Conservation (phyloP, 1,140 invertebrate genomes). For the Spodoptera litura region DNA sequence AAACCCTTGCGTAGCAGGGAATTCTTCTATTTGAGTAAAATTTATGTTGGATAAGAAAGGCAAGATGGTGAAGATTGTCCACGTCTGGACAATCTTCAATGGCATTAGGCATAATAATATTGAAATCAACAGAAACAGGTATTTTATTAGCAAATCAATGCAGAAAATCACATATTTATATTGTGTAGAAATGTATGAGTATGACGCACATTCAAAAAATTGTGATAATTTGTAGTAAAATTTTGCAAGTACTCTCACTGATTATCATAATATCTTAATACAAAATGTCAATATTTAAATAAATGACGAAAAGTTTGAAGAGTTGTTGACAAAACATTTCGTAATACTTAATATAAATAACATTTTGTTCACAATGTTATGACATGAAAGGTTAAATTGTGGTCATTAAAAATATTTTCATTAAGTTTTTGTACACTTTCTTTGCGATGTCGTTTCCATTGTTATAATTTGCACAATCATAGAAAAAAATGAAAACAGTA, state of each 20-base stretch:
- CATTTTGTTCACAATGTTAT: constrained; percentile 7
- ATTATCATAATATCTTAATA: constrained; percentile 5
- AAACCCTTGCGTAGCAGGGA: background rate
- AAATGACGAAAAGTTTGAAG: constrained; percentile 16
- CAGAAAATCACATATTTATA: background rate
- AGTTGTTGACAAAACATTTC: constrained; percentile 4
- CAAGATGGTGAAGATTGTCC: too few species aligned
- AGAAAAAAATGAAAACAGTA: too few species aligned
- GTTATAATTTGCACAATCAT: too few species aligned
- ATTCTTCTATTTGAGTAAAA: background rate
- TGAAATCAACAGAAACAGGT: background rate
- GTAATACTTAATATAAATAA: background rate
- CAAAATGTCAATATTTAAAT: constrained; percentile 25
- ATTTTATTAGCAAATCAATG: background rate
- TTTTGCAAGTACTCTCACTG: constrained; percentile 7
- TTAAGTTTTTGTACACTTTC: too few species aligned
- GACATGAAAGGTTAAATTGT: background rate
- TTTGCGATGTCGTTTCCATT: too few species aligned
- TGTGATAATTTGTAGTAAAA: background rate
- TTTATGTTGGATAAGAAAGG: background rate
- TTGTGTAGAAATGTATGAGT: background rate
- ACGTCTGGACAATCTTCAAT: background rate
- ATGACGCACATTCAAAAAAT: constrained; percentile 7
- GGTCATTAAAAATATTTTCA: too few species aligned
- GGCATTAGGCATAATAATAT: background rate